Conservation (phyloP, 2,113 vertebrate species). For the Neolamprologus ventralis region DNA sequence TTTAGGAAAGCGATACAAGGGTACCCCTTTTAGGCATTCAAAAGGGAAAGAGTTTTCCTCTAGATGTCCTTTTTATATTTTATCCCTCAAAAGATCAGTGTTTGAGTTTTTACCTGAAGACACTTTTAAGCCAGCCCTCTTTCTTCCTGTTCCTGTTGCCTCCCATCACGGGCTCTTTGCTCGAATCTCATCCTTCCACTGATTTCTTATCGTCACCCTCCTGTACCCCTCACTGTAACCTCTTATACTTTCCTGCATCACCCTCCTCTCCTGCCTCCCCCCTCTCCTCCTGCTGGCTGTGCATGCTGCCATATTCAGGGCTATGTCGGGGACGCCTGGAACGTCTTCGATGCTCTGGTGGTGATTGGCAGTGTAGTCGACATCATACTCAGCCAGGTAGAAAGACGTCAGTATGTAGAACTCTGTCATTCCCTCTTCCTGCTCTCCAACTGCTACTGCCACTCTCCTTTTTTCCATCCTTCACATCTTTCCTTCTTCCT, state of each 20-base stretch:
- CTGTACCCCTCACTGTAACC: background rate
- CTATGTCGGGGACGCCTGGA: slow-evolving; percentile 98
- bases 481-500: background rate
- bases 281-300: slow-evolving; percentile 58
- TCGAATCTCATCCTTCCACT: background rate
- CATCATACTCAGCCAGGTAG: slow-evolving; percentile 98
- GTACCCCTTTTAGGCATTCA: background rate
- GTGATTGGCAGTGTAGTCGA: slow-evolving; percentile 99
- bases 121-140: background rate
- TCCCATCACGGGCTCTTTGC: background rate
- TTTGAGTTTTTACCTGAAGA: background rate
- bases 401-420: slow-evolving; percentile 78
- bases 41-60: background rate
- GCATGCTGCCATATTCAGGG: slow-evolving; percentile 84
- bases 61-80: background rate
- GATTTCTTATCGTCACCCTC: background rate
- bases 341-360: slow-evolving; percentile 99
- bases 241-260: background rate
- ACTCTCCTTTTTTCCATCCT: background rate
- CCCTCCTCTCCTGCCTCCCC: background rate
- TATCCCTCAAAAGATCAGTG: background rate
- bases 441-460: background rate
- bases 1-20: background rate
- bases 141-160: background rate
- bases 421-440: slow-evolving; percentile 45